Percentiles rank a stretch among this genome's conserved stretches.
phyloP scores from a whole-genome alignment of 1,140 invertebrate genomes.

The Eubasilissa regina region DNA sequence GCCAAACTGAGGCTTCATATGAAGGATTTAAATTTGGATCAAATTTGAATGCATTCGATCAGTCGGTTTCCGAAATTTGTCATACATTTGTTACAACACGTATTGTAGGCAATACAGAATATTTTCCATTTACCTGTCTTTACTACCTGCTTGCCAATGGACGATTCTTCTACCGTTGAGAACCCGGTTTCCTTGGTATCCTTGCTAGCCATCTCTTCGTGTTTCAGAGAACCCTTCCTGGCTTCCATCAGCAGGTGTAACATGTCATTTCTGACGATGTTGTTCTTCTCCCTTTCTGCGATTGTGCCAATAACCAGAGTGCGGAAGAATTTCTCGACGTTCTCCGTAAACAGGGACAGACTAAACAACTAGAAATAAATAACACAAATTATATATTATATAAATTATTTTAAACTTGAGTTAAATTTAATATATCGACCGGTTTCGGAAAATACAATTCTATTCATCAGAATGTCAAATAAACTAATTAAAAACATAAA shows the following conservation, averaged over 20 bases:
- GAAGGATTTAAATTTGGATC: too few species aligned
- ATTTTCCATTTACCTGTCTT: constrained; percentile 49
- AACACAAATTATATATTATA: background rate
- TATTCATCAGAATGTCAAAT: too few species aligned
- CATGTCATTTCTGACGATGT: constrained; percentile 62
- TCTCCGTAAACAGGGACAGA: background rate
- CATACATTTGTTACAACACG: too few species aligned
- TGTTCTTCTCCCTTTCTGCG: constrained; percentile 56
- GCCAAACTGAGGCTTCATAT: too few species aligned
- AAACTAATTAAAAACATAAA: too few species aligned
- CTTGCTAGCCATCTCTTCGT: constrained; percentile 53
- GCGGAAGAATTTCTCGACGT: constrained; percentile 51
- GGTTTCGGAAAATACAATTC: too few species aligned
- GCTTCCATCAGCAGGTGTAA: constrained; percentile 64
- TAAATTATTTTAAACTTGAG: too few species aligned
- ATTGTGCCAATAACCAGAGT: constrained; percentile 60
- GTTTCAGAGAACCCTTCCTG: constrained; percentile 41
- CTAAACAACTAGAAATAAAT: constrained; percentile 2
- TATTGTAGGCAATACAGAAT: too few species aligned
- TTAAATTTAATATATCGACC: too few species aligned
- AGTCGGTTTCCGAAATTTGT: too few species aligned
- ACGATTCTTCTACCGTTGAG: constrained; percentile 63
- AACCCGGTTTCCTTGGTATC: constrained; percentile 61
- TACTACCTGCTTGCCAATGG: constrained; percentile 53
- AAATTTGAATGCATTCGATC: too few species aligned